These are phyloP conservation scores for Perodicticus potto DNA, from an alignment of 2,797 vertebrate genomes.

Conservation along the genomic window DNA sequence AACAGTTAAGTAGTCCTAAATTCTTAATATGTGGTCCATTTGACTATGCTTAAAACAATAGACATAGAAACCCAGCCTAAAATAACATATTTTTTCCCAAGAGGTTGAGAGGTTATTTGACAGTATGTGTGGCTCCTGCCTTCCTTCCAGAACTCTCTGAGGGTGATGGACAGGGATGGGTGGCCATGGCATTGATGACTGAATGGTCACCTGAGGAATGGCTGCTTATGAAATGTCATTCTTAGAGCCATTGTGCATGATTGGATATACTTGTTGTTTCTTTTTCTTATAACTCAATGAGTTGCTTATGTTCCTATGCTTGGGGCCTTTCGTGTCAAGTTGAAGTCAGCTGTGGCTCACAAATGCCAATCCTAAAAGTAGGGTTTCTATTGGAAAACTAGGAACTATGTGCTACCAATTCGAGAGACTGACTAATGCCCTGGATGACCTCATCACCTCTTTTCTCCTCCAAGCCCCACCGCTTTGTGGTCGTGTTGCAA, in stretches of 20 bases:
- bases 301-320: conserved; percentile 42
- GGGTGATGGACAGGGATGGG: background rate
- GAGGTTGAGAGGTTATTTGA: background rate
- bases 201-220: conserved; percentile 54
- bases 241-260: conserved; percentile 19
- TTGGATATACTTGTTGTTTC: conserved; percentile 14
- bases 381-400: conserved; percentile 43
- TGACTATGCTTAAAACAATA: background rate
- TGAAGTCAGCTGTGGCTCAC: conserved; percentile 25
- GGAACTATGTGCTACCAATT: background rate
- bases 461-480: background rate
- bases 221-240: conserved; percentile 49
- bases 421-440: conserved; percentile 38
- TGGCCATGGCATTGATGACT: background rate
- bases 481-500: conserved; percentile 41
- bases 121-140: background rate
- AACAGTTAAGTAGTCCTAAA: conserved; percentile 30
- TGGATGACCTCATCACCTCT: background rate
- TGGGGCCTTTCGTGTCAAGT: conserved; percentile 58
- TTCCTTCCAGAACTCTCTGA: conserved; percentile 16
- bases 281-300: conserved; percentile 13
- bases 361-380: conserved; percentile 44
- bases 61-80: background rate
- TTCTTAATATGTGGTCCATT: background rate
- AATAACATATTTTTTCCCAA: background rate